These are phyloP conservation scores for Tribolium madens DNA, from an alignment of 1,140 invertebrate genomes.

Conservation along the genomic window DNA sequence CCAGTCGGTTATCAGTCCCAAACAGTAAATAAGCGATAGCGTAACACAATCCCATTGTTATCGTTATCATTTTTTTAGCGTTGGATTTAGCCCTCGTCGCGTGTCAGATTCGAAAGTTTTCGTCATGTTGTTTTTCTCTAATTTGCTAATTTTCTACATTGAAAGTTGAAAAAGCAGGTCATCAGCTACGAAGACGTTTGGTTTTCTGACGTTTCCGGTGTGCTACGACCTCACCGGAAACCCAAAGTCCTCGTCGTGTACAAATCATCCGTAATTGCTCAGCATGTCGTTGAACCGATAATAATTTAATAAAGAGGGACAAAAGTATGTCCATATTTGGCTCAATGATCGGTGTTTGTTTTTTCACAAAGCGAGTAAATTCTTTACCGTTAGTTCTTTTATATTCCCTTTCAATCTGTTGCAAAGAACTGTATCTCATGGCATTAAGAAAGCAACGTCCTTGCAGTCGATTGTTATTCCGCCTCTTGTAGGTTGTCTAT, in stretches of 20 bases:
- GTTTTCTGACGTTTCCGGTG: slow-evolving; percentile 4
- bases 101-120: neutral
- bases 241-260: neutral
- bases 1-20: too few relatives aligned
- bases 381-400: slow-evolving; percentile 39
- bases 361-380: neutral
- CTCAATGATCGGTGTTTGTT: neutral
- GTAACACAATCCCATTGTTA: too few relatives aligned
- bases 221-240: neutral
- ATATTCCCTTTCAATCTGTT: slow-evolving; percentile 34
- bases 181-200: neutral
- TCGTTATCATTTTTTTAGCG: too few relatives aligned
- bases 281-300: neutral
- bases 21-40: too few relatives aligned
- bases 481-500: slow-evolving; percentile 44
- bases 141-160: neutral
- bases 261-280: slow-evolving; percentile 16
- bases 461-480: slow-evolving; percentile 43
- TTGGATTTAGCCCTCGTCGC: neutral
- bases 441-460: slow-evolving; percentile 38
- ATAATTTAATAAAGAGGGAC: neutral
- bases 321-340: neutral
- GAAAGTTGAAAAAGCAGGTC: slow-evolving; percentile 36
- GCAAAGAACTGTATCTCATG: neutral
- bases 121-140: neutral